phyloP scores from a whole-genome alignment of 2,113 vertebrate species.

The Chlamydotis undulata region DNA sequence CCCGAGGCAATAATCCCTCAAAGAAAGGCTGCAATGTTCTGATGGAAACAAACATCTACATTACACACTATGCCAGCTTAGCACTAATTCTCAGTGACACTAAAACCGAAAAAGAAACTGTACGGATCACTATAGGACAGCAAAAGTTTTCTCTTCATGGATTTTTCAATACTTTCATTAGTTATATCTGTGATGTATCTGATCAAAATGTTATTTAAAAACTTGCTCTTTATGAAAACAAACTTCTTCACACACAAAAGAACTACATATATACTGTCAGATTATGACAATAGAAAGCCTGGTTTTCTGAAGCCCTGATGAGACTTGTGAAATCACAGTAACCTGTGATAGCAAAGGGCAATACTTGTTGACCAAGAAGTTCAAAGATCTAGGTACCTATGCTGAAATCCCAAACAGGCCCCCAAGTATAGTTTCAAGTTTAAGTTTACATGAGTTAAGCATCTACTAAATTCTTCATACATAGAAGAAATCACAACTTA shows the following conservation, averaged over 20 bases:
- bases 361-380: background rate
- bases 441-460: background rate
- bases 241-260: background rate
- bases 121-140: background rate
- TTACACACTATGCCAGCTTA: background rate
- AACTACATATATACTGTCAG: background rate
- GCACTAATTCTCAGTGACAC: background rate
- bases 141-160: background rate
- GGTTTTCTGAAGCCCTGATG: background rate
- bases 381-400: background rate
- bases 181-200: background rate
- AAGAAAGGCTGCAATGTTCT: slow-evolving; percentile 95
- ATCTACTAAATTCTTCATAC: background rate
- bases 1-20: slow-evolving; percentile 93
- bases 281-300: background rate
- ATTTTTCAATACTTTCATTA: background rate
- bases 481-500: background rate
- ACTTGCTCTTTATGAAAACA: background rate
- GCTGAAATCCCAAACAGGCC: background rate
- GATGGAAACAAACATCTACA: slow-evolving; percentile 28
- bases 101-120: background rate
- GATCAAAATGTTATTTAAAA: background rate
- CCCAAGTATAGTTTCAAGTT: background rate
- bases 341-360: background rate
- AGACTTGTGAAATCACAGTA: background rate